Evolutionary conservation across 2,888 invertebrate genomes (phyloP).

Genomic region (Clanis bilineata): DNA sequence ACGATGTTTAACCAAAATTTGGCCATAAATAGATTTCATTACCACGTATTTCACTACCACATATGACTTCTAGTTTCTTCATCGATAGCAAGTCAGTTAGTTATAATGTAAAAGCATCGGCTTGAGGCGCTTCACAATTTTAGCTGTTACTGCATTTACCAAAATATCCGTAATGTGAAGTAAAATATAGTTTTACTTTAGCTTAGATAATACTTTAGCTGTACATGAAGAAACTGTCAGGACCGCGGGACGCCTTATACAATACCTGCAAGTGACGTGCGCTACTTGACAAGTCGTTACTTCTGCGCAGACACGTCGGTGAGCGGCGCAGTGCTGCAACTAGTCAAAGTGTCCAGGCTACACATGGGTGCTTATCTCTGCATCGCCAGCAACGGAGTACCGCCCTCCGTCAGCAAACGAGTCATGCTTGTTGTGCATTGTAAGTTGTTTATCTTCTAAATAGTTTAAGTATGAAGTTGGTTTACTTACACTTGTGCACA

Average conservation of each 20-base stretch:
- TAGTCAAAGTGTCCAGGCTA: constrained; percentile 85
- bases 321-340: constrained; percentile 85
- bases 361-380: constrained; percentile 91
- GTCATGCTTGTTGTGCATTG: constrained; percentile 92
- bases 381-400: constrained; percentile 91
- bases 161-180: no score
- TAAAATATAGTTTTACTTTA: no score
- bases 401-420: constrained; percentile 90
- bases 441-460: constrained; percentile 72
- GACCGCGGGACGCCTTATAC: not conserved
- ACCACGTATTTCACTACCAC: no score
- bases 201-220: no score
- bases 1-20: no score
- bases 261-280: not conserved
- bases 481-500: not conserved
- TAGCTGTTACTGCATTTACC: no score
- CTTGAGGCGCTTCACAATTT: no score
- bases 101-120: no score
- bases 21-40: no score
- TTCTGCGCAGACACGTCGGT: constrained; percentile 80
- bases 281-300: constrained; percentile 21
- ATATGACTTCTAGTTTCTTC: no score
- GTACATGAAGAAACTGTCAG: no score
- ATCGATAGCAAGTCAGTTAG: no score
- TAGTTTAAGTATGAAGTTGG: not conserved